These are phyloP conservation scores for human (Homo sapiens) DNA, from an alignment of 2,113 vertebrate genomes.

Conservation along the genomic window DNA sequence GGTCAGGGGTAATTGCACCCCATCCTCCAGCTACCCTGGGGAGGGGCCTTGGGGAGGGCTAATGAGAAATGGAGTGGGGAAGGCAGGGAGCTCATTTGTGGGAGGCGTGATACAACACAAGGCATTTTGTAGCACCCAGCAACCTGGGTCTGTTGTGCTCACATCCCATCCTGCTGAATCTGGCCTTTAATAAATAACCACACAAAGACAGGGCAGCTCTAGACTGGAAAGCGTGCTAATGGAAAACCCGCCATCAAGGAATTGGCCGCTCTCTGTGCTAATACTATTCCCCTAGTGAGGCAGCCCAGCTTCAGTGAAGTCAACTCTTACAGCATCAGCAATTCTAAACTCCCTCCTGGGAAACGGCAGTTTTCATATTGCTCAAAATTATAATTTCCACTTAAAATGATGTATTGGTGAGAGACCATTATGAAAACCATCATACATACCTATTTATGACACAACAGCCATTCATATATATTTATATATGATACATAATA, in stretches of 20 bases:
- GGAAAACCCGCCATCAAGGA: neutral
- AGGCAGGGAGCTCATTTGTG: neutral
- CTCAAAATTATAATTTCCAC: neutral
- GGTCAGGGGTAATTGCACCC: neutral
- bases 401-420: neutral
- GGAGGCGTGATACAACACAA: neutral
- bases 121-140: neutral
- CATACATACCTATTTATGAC: neutral
- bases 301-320: neutral
- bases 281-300: neutral
- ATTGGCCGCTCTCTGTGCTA: neutral
- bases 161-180: neutral
- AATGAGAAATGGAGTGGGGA: neutral
- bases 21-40: neutral
- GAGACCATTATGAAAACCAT: neutral
- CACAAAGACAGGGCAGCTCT: neutral
- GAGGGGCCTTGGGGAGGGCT: neutral
- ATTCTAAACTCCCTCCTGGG: neutral
- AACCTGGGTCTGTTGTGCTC: neutral
- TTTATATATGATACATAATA: neutral
- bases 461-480: neutral
- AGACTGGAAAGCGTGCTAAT: neutral
- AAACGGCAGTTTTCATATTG: neutral
- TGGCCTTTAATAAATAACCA: neutral
- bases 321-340: too few species aligned